A percentile compares a stretch with the other conserved stretches of the same genome.
phyloP scores from a whole-genome alignment of 1,140 invertebrate genomes.

The Dreissena polymorpha region DNA sequence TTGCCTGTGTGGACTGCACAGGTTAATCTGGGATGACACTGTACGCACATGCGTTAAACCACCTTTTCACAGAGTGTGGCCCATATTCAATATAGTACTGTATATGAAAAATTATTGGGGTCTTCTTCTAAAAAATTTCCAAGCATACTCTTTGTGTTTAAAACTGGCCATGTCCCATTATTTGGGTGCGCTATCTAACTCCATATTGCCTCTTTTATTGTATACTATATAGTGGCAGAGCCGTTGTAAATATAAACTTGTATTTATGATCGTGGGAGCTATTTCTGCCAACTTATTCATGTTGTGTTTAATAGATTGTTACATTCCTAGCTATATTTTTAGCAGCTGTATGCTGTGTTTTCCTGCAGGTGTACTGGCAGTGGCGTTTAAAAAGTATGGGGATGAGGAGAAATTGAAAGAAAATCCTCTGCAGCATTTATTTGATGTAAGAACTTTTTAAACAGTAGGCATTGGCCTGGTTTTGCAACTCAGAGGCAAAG shows the following conservation, averaged over 20 bases:
- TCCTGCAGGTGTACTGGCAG: conserved; percentile 76
- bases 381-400: conserved; percentile 79
- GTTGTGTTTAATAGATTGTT: background rate
- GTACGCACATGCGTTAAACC: too few relatives aligned
- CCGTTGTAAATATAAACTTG: background rate
- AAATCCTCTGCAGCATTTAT: conserved; percentile 78
- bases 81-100: too few relatives aligned
- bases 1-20: too few relatives aligned
- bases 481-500: too few relatives aligned
- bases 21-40: too few relatives aligned
- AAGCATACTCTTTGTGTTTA: too few relatives aligned
- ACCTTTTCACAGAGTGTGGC: too few relatives aligned
- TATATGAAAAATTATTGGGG: background rate
- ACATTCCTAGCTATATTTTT: background rate
- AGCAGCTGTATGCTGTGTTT: background rate
- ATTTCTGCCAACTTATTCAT: too few relatives aligned
- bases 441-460: conserved; percentile 67
- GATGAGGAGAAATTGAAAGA: conserved; percentile 71
- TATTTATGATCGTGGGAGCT: background rate
- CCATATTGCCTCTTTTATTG: background rate
- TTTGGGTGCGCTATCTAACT: too few relatives aligned
- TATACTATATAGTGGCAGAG: background rate
- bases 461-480: too few relatives aligned
- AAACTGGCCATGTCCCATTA: too few relatives aligned
- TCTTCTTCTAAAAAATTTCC: too few relatives aligned